These are phyloP conservation scores for Drosophila pruinosa DNA, from an alignment of 1,140 invertebrate species.

Conservation along the genomic window DNA sequence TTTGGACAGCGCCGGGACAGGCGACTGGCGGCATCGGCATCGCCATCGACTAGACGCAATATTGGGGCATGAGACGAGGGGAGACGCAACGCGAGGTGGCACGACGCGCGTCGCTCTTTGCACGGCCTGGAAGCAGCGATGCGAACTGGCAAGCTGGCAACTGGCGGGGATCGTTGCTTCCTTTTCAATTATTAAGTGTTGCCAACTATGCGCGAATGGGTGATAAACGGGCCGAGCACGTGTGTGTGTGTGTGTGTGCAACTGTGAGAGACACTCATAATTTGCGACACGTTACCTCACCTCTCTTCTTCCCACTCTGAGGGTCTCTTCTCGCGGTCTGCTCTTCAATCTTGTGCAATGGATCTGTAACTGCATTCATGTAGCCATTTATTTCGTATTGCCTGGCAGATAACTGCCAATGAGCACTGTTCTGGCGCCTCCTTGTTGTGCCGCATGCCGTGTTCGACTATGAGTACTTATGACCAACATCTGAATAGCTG, in stretches of 20 bases:
- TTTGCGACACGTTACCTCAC: slow-evolving; percentile 55
- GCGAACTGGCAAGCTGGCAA: slow-evolving; percentile 40
- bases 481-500: background rate
- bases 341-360: slow-evolving; percentile 69
- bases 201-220: slow-evolving; percentile 67
- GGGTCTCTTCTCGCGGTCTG: background rate
- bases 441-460: background rate
- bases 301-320: background rate
- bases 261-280: slow-evolving; percentile 53
- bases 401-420: slow-evolving; percentile 60
- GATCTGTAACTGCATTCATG: slow-evolving; percentile 68
- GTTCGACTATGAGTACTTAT: too few species aligned
- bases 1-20: slow-evolving; percentile 67
- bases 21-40: slow-evolving; percentile 27
- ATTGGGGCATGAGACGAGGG: background rate
- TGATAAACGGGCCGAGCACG: slow-evolving; percentile 68
- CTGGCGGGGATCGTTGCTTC: slow-evolving; percentile 64
- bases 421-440: slow-evolving; percentile 18
- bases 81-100: background rate
- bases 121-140: slow-evolving; percentile 29
- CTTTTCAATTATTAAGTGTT: slow-evolving; percentile 80
- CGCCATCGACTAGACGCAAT: slow-evolving; percentile 45
- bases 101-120: background rate
- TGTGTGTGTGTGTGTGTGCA: background rate
- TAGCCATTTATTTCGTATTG: slow-evolving; percentile 64